Evolutionary conservation across 2,797 vertebrate genomes (phyloP), one percentile per base, ranked within the genome.

Genomic region (Micromesistius poutassou): DNA sequence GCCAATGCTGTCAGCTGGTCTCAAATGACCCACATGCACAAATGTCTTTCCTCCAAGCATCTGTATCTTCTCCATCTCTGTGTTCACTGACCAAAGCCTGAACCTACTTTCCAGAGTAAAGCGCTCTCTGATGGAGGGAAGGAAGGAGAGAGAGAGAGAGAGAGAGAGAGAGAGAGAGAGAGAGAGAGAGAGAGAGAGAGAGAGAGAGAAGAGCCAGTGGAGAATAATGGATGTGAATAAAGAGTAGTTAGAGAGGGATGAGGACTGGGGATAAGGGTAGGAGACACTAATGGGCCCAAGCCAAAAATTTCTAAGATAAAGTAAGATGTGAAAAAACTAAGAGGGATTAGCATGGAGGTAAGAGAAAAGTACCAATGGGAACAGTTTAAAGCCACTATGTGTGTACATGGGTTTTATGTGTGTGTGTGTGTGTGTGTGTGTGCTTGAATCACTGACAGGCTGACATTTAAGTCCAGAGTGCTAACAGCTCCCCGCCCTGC

Each of bases 31-130:
- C 38, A 40, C 38, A 13, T 40, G 38, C 9, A 40, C 38, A 40
- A 10, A 40, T 50, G 62, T 72, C 70, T 31, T 72, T 77, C 66
- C 62, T 76, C 31, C 68, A 28, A n/a, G 46, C 30, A 31, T 71
- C 35, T 40, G 70, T 71, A 30, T 71, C 6, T 12, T 33, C 4
- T 72, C 76, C 72, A 22, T 25, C 30, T 75, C 50, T 71, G 62
- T 35, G 35, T 14, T 76, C 75, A 72, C 62, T 42, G 55, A 70
- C 79, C 33, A 35, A 76, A 71, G 79, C 71, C 74, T 78, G 66
- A 74, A 74, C 78, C 76, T 80, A 76, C 35, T 30, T 42, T 35
- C 77, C 74, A 74, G 77, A 74, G 50, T 22, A 25, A 35, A 77
- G 68, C 12, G 10, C 19, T 30, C 68, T 13, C 68, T 5, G 68